Base-by-base conservation (phyloP, 1,140 invertebrate genomes). In the Cydia strobilella region DNA sequence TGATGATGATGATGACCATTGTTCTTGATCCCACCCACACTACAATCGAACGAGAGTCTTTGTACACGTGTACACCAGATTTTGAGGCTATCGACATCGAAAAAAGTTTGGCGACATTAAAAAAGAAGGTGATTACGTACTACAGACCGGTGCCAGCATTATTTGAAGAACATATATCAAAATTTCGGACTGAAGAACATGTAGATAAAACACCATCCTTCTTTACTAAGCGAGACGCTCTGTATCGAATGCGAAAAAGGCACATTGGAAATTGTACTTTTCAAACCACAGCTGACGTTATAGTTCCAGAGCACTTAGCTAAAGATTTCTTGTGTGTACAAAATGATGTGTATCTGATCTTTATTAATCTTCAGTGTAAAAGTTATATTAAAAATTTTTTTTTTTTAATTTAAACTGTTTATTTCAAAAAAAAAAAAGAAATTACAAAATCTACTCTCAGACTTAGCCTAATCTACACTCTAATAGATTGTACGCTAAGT, bases 81-180 rank as follows among this genome's bases (percentile, higher is more conserved):
- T 71, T 71, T 71, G 66, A 71, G n/a, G 31, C 35, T 71, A 71
- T 71, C 66, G 66, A 71, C 25, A 71, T 71, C 66, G 66, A 71
- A 71, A 69, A 71, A 71, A 42, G 66, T 35, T 35, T 71, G 66
- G 39, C 31, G 31, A 35, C 66, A 39, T 54, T 54, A 71, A 71
- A 42, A 71, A 71, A 71, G 27, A 71, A 71, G 35, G 66, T 71
- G 63, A 65, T 65, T 65, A 65, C 23, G 23, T 15, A 27, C 63
- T 65, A 65, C 23, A 65, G 63, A 12, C 63, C 25, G 63, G 63
- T 65, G 63, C 20, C 63, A 65, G 23, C 20, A 23, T 65, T 65
- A 65, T 65, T 65, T 27, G 63, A 65, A 31, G 63, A 65, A 25
- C 63, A 65, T 65, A 65, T 65, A 23, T 13, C 25, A 65, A 27